Percentiles rank a stretch among this genome's conserved stretches.
Conservation (phyloP, 2,113 vertebrate genomes). For the Myotis lucifugus region DNA sequence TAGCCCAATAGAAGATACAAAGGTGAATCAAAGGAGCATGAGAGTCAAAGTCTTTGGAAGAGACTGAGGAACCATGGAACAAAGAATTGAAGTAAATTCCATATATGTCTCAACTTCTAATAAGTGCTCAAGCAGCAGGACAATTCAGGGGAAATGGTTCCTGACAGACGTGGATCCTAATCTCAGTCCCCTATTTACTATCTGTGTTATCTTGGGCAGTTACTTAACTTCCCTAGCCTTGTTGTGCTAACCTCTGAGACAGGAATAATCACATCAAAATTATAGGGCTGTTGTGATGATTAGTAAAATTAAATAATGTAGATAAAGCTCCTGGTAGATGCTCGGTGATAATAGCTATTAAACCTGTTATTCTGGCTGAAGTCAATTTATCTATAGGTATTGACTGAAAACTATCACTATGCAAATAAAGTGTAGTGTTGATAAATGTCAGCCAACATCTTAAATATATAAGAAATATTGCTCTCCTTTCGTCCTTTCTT, state of each 20-base stretch:
- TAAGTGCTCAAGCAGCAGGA: neutral
- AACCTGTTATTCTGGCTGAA: neutral
- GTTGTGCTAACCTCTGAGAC: neutral
- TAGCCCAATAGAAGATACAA: neutral
- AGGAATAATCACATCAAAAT: neutral
- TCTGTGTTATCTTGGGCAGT: neutral
- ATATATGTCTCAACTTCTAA: neutral
- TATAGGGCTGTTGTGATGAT: neutral
- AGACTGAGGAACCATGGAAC: neutral
- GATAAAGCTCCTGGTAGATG: neutral
- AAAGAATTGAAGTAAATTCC: neutral
- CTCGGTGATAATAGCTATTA: neutral
- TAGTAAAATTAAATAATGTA: constrained; percentile 35
- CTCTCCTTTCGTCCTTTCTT: neutral
- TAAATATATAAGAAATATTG: neutral
- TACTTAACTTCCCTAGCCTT: neutral
- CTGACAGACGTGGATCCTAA: neutral
- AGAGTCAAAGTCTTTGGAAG: neutral
- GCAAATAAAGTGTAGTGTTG: neutral
- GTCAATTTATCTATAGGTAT: neutral
- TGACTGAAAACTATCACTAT: neutral
- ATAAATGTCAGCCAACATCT: neutral
- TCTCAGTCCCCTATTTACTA: neutral
- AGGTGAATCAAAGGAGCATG: neutral
- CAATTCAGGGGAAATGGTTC: neutral